phyloP scores from a whole-genome alignment of 2,888 invertebrate species.

The Mimumesa dahlbomi region DNA sequence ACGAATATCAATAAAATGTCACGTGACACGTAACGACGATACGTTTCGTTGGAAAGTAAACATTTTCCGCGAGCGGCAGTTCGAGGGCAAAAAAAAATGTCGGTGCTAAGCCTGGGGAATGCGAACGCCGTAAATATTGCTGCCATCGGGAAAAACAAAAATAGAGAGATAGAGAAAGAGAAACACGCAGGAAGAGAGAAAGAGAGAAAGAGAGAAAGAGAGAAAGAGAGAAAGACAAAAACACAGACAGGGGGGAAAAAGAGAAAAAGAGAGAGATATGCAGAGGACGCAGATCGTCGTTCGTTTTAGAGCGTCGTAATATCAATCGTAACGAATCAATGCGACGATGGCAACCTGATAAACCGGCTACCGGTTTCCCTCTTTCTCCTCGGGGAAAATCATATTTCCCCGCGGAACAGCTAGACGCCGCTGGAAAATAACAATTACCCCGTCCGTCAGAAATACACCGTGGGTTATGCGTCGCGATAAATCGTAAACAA shows the following conservation, averaged over 20 bases:
- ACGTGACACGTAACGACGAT: neutral
- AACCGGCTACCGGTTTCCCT: no score
- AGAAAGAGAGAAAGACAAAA: neutral
- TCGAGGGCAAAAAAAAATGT: neutral
- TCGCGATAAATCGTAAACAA: slow-evolving; percentile 33
- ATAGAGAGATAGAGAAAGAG: neutral
- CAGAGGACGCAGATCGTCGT: no score
- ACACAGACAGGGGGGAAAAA: neutral
- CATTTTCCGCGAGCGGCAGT: neutral
- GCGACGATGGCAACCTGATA: no score
- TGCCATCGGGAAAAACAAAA: neutral
- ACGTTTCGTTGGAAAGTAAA: neutral
- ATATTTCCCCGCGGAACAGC: slow-evolving; percentile 10
- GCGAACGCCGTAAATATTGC: neutral
- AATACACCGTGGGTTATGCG: slow-evolving; percentile 10
- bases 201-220: neutral
- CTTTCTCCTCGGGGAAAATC: no score
- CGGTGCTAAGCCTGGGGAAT: neutral
- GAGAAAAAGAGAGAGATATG: neutral
- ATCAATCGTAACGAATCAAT: neutral
- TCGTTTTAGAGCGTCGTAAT: no score
- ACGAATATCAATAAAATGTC: neutral
- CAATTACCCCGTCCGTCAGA: slow-evolving; percentile 34
- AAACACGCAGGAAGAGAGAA: neutral
- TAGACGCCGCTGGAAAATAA: slow-evolving; percentile 18